Percentiles rank a stretch among this genome's conserved stretches.
Evolutionary conservation across 2,888 invertebrate genomes (phyloP).

Genomic region (Tricholauxania praeusta): DNA sequence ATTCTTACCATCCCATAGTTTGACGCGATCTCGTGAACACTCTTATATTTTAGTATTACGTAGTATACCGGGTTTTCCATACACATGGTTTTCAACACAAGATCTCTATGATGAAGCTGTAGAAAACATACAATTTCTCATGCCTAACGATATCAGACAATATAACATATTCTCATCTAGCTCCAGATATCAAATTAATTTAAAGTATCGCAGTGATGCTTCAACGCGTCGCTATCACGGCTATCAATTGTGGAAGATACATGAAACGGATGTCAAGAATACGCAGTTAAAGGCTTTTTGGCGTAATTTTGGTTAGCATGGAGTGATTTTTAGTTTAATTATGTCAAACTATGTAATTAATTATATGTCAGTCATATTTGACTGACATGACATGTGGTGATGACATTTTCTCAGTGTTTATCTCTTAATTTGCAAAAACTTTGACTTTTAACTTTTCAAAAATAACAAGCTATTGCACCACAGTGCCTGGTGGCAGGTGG

Average conservation of each 20-base stretch:
- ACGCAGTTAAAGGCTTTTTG: slow-evolving; percentile 50
- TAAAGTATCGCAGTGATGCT: slow-evolving; percentile 55
- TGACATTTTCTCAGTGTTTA: no score
- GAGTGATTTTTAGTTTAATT: not conserved
- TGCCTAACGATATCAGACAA: slow-evolving; percentile 55
- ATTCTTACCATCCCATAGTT: slow-evolving; percentile 4
- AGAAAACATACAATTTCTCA: slow-evolving; percentile 54
- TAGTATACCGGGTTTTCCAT: slow-evolving; percentile 46
- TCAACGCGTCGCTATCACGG: slow-evolving; percentile 68
- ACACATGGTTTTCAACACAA: slow-evolving; percentile 46
- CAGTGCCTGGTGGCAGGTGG: no score
- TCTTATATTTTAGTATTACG: slow-evolving; percentile 34
- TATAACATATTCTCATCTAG: slow-evolving; percentile 57
- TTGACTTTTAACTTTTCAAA: no score
- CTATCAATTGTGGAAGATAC: slow-evolving; percentile 81
- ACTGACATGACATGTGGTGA: no score
- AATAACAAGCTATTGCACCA: no score
- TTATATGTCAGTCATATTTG: no score
- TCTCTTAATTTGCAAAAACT: no score
- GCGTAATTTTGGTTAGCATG: slow-evolving; percentile 55
- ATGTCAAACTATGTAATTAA: no score
- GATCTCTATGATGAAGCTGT: slow-evolving; percentile 56
- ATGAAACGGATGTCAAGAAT: slow-evolving; percentile 55
- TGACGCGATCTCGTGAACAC: not conserved
- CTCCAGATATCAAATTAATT: slow-evolving; percentile 59